Conservation (phyloP, 2,888 invertebrate genomes). For the Drosophila atroscutellata region DNA sequence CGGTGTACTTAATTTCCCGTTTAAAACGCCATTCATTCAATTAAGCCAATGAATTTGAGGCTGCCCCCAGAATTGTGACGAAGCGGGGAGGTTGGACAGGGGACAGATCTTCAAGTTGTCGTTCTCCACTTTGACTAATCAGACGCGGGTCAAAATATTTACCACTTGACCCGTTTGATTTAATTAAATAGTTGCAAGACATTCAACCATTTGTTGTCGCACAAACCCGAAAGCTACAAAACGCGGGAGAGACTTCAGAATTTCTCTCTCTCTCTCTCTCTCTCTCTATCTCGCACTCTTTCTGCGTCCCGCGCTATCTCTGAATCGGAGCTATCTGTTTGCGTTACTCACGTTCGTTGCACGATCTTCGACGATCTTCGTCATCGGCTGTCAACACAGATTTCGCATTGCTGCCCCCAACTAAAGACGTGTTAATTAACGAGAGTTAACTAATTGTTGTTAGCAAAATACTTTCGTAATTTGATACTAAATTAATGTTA, state of each 20-base stretch:
- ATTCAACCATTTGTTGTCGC: slow-evolving; percentile 79
- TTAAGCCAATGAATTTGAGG: slow-evolving; percentile 84
- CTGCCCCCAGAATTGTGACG: slow-evolving; percentile 10
- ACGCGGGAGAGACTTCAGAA: background rate
- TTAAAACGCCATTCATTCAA: slow-evolving; percentile 84
- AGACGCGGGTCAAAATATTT: slow-evolving; percentile 86
- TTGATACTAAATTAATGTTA: slow-evolving; percentile 84
- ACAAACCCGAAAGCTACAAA: slow-evolving; percentile 42
- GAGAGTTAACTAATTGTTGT: slow-evolving; percentile 85
- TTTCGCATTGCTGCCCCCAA: slow-evolving; percentile 75
- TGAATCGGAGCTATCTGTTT: background rate
- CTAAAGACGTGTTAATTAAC: slow-evolving; percentile 84
- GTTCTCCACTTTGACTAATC: slow-evolving; percentile 80
- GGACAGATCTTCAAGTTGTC: slow-evolving; percentile 50
- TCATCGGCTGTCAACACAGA: slow-evolving; percentile 83
- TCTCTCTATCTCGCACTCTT: background rate
- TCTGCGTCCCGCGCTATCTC: background rate
- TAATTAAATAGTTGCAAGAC: slow-evolving; percentile 85
- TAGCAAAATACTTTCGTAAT: slow-evolving; percentile 85
- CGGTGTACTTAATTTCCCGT: slow-evolving; percentile 82
- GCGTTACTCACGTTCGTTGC: slow-evolving; percentile 12
- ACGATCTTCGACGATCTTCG: slow-evolving; percentile 44
- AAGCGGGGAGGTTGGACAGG: background rate
- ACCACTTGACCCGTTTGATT: slow-evolving; percentile 86
- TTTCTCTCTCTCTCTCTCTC: background rate